These are phyloP conservation scores for Stratiolaelaps scimitus DNA, from an alignment of 1,140 invertebrate species.

Conservation along the genomic window DNA sequence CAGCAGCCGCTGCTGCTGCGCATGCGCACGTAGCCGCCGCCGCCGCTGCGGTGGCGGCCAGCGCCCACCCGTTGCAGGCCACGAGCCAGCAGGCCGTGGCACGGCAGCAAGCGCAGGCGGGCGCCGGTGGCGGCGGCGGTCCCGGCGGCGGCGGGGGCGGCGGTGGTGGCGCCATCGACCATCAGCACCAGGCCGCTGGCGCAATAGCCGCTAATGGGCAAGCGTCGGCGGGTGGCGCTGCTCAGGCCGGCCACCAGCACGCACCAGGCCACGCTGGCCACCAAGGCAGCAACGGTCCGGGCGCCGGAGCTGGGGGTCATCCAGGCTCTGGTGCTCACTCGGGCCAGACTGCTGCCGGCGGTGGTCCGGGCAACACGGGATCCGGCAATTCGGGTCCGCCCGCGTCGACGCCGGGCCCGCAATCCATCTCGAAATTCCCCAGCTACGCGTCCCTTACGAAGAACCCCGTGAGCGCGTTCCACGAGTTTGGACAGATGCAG, in stretches of 20 bases:
- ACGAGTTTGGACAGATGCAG: constrained; percentile 44
- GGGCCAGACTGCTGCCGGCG: background rate
- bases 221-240: background rate
- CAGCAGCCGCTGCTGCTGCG: background rate
- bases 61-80: background rate
- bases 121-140: constrained; percentile 32
- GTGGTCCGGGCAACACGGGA: background rate
- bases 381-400: constrained; percentile 30
- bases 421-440: constrained; percentile 36
- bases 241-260: background rate
- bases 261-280: constrained; percentile 23
- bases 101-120: constrained; percentile 27
- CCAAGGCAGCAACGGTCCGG: background rate
- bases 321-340: background rate
- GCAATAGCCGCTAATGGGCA: too few relatives aligned
- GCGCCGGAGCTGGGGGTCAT: too few relatives aligned
- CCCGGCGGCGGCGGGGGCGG: constrained; percentile 30
- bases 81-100: constrained; percentile 5
- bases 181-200: background rate
- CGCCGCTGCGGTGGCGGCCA: background rate
- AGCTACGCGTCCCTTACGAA: constrained; percentile 44
- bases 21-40: constrained; percentile 21
- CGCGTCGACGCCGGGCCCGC: constrained; percentile 31
- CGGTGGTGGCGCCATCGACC: constrained; percentile 30
- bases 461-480: constrained; percentile 44